phyloP scores from a whole-genome alignment of 2,888 invertebrate species.

The Acrocyrtus sp. region DNA sequence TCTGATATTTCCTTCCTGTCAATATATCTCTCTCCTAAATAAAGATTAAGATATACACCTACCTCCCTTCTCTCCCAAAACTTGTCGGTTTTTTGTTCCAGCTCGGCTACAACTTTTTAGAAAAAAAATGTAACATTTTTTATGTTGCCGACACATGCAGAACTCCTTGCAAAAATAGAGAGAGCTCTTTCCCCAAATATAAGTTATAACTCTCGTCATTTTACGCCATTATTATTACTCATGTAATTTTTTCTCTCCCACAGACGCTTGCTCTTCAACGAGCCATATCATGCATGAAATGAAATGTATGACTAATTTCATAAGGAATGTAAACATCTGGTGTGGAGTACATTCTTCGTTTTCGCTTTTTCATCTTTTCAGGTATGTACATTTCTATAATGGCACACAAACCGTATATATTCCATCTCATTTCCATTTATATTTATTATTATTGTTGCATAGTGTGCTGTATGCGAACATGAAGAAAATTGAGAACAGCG shows the following conservation, averaged over 20 bases:
- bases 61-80: not conserved
- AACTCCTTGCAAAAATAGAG: too few species aligned
- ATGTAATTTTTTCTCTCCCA: not conserved
- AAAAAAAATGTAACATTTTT: too few species aligned
- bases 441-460: not conserved
- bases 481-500: too few species aligned
- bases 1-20: not conserved
- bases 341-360: not conserved
- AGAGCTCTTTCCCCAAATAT: too few species aligned
- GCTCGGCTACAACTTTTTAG: not conserved
- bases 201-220: too few species aligned
- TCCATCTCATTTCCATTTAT: not conserved
- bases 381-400: not conserved
- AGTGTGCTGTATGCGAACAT: too few species aligned
- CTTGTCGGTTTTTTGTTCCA: not conserved
- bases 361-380: not conserved
- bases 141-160: too few species aligned
- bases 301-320: conserved; percentile 4
- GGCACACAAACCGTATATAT: too few species aligned
- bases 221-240: too few species aligned
- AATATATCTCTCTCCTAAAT: not conserved
- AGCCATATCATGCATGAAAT: not conserved
- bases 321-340: conserved; percentile 44
- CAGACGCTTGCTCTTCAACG: not conserved
- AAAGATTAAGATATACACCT: too few species aligned